Evolutionary conservation across 2,113 vertebrate species (phyloP).

Genomic region (Zingel zingel): DNA sequence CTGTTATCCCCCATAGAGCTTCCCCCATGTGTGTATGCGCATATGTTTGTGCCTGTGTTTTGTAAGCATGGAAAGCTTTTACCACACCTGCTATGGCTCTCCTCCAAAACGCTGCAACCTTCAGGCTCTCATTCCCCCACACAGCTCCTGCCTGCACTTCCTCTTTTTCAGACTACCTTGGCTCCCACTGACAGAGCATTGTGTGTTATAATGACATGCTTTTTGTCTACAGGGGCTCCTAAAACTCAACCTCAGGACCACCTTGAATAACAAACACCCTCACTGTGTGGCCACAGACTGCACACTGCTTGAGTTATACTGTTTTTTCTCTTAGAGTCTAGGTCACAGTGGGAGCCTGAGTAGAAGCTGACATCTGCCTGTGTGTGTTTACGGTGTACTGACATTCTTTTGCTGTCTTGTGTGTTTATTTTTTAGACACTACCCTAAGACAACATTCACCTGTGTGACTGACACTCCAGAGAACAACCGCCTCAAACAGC

Average conservation of each 20-base stretch:
- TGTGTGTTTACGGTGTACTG: slow-evolving; percentile 40
- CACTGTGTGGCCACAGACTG: slow-evolving; percentile 59
- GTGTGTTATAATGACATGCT: slow-evolving; percentile 71
- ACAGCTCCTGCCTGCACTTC: slow-evolving; percentile 54
- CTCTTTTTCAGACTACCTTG: slow-evolving; percentile 57
- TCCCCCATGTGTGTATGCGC: not conserved
- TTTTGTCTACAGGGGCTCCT: slow-evolving; percentile 75
- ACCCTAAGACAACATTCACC: slow-evolving; percentile 96
- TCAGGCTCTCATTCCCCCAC: slow-evolving; percentile 30
- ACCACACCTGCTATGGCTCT: slow-evolving; percentile 67
- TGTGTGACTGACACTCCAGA: slow-evolving; percentile 96
- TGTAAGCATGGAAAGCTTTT: slow-evolving; percentile 18
- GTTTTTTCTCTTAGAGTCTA: slow-evolving; percentile 31
- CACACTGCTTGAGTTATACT: slow-evolving; percentile 61
- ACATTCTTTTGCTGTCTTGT: slow-evolving; percentile 42
- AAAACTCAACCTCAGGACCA: slow-evolving; percentile 73
- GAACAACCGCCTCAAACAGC: slow-evolving; percentile 97
- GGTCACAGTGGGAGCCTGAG: slow-evolving; percentile 38
- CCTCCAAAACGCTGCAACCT: slow-evolving; percentile 56
- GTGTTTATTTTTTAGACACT: slow-evolving; percentile 89
- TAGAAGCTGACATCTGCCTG: slow-evolving; percentile 32
- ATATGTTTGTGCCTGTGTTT: slow-evolving; percentile 19
- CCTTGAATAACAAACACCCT: slow-evolving; percentile 70
- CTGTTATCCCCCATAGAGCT: slow-evolving; percentile 26
- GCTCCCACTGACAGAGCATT: slow-evolving; percentile 64